Conservation (phyloP, 2,888 invertebrate genomes). For the Hedya salicella region DNA sequence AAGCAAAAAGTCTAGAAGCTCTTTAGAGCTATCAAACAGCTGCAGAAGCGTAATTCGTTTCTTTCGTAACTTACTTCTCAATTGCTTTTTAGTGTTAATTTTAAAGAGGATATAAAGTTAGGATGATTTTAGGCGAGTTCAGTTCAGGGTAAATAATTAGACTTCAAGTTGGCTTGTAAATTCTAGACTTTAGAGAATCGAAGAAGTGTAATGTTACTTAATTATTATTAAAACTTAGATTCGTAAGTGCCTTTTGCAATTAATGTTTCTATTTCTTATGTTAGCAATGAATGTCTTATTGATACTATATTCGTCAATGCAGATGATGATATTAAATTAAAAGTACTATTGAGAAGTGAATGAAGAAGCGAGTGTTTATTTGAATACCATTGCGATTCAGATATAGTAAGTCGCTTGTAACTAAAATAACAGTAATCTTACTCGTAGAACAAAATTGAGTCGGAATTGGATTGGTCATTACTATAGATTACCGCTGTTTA, state of each 20-base stretch:
- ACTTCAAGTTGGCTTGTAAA: slow-evolving; percentile 13
- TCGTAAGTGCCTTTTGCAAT: background rate
- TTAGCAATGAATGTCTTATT: background rate
- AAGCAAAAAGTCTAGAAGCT: slow-evolving; percentile 24
- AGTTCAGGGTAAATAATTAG: slow-evolving; percentile 29
- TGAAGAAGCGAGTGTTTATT: no score
- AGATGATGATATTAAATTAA: no score
- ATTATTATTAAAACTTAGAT: background rate
- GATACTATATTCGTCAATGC: no score
- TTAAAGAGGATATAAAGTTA: slow-evolving; percentile 23
- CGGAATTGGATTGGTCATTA: no score
- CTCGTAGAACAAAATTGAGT: no score
- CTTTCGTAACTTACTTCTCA: slow-evolving; percentile 5
- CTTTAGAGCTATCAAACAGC: background rate
- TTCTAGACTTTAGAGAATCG: background rate
- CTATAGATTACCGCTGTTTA: background rate
- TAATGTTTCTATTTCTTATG: background rate
- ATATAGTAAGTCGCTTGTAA: no score
- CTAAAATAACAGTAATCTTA: no score
- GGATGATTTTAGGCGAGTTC: slow-evolving; percentile 4
- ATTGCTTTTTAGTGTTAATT: slow-evolving; percentile 22
- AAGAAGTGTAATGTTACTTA: background rate
- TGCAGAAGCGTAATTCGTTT: slow-evolving; percentile 26
- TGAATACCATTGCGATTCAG: no score
- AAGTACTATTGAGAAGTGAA: no score